These are phyloP conservation scores for Oscheius sp. DNA, from an alignment of 2,888 invertebrate genomes.

Conservation along the genomic window DNA sequence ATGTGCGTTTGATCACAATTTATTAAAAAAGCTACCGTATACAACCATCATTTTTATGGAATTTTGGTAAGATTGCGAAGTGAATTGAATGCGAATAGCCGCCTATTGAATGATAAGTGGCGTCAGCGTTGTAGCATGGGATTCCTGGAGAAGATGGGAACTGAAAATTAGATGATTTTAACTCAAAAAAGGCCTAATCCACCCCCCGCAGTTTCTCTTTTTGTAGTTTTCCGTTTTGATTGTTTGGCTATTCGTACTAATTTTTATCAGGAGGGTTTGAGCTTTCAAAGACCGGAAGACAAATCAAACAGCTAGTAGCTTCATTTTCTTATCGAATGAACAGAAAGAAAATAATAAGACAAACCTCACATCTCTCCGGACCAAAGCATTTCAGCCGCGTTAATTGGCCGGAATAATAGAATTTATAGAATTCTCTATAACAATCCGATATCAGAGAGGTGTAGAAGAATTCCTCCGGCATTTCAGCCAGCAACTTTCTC, in stretches of 20 bases:
- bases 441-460: neutral
- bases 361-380: constrained; percentile 23
- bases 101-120: neutral
- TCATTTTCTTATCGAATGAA: neutral
- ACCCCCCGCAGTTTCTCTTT: too few species aligned
- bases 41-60: constrained; percentile 11
- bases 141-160: constrained; percentile 8
- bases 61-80: neutral
- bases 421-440: constrained; percentile 4
- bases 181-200: neutral
- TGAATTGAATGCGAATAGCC: neutral
- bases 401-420: constrained; percentile 10
- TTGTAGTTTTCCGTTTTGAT: too few species aligned
- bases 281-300: neutral
- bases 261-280: too few species aligned
- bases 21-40: constrained; percentile 12
- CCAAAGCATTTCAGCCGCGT: constrained; percentile 14
- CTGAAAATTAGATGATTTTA: constrained; percentile 1
- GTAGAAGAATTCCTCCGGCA: constrained; percentile 33
- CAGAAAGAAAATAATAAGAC: neutral
- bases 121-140: constrained; percentile 13
- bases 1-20: neutral
- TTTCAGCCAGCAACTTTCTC: constrained; percentile 28
- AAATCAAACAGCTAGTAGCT: neutral
- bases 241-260: too few species aligned